phyloP scores from a whole-genome alignment of 2,888 invertebrate genomes.

The Trissolcus brochymenae region DNA sequence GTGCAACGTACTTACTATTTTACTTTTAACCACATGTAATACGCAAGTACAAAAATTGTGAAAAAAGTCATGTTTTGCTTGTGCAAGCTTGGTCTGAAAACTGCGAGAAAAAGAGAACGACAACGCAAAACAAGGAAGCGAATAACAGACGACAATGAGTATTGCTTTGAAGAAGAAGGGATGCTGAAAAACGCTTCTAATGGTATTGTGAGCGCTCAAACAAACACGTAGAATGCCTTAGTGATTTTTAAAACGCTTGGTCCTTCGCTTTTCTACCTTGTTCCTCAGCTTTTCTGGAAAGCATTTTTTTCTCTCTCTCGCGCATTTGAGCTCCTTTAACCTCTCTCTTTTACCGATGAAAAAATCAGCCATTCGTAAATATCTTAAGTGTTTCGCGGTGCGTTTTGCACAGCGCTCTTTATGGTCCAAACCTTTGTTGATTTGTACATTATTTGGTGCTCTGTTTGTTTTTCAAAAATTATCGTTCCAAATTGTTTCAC shows the following conservation, averaged over 20 bases:
- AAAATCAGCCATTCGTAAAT: slow-evolving; percentile 55
- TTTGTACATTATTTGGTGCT: slow-evolving; percentile 39
- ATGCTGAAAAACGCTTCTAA: slow-evolving; percentile 64
- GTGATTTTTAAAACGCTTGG: slow-evolving; percentile 61
- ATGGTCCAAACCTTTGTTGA: slow-evolving; percentile 34
- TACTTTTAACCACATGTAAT: slow-evolving; percentile 51
- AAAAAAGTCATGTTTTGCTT: slow-evolving; percentile 54
- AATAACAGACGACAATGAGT: slow-evolving; percentile 52
- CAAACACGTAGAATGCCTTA: slow-evolving; percentile 66
- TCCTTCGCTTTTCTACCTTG: slow-evolving; percentile 47
- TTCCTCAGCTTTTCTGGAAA: slow-evolving; percentile 30
- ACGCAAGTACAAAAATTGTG: slow-evolving; percentile 53
- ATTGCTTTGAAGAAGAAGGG: slow-evolving; percentile 54
- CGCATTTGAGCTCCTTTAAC: slow-evolving; percentile 24
- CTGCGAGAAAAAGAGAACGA: slow-evolving; percentile 38
- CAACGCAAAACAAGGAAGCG: slow-evolving; percentile 18
- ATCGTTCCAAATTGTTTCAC: slow-evolving; percentile 36
- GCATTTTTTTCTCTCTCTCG: slow-evolving; percentile 31
- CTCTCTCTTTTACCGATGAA: slow-evolving; percentile 48
- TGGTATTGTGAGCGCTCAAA: slow-evolving; percentile 67
- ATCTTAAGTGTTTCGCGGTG: slow-evolving; percentile 43
- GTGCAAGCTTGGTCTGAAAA: slow-evolving; percentile 50
- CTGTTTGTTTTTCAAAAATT: slow-evolving; percentile 26
- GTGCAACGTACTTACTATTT: slow-evolving; percentile 56
- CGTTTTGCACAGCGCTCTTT: slow-evolving; percentile 24